Conservation (phyloP, 2,888 invertebrate species). For the Ypsolopha sequella region DNA sequence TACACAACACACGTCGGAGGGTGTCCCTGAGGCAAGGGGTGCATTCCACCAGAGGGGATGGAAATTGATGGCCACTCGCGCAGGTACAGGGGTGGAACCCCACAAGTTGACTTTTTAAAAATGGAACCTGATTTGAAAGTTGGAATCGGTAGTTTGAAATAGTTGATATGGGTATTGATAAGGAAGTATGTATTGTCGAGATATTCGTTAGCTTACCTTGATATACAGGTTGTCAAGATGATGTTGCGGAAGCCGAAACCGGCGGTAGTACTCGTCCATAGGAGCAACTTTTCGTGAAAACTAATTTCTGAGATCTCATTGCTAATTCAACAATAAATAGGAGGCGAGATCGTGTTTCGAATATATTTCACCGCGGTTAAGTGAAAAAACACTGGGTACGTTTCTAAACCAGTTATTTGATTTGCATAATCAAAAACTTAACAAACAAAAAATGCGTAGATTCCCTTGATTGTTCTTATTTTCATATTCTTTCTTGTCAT, state of each 20-base stretch:
- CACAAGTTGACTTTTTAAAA: slow-evolving; percentile 31
- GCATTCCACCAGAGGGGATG: slow-evolving; percentile 42
- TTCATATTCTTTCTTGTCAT: slow-evolving; percentile 18
- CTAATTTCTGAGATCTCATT: too few relatives aligned
- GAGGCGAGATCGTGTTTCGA: too few relatives aligned
- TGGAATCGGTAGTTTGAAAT: background rate
- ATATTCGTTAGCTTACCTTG: too few relatives aligned
- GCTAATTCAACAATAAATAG: too few relatives aligned
- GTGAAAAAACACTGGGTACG: too few relatives aligned
- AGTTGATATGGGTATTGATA: too few relatives aligned
- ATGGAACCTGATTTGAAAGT: slow-evolving; percentile 19
- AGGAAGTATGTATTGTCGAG: too few relatives aligned
- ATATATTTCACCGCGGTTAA: too few relatives aligned
- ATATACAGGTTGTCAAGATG: too few relatives aligned
- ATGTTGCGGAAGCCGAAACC: too few relatives aligned
- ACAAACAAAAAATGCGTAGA: background rate
- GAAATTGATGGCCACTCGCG: slow-evolving; percentile 46
- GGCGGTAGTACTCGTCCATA: too few relatives aligned
- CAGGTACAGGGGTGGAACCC: slow-evolving; percentile 43
- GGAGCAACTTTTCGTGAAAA: too few relatives aligned
- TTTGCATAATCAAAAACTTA: background rate
- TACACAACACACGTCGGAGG: slow-evolving; percentile 29
- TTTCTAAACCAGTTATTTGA: background rate
- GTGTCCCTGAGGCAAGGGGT: slow-evolving; percentile 13
- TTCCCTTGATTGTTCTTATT: background rate